Evolutionary conservation across 2,797 vertebrate species (phyloP), one percentile per base, ranked within the genome.

Genomic region (Triplophysa bombifrons): DNA sequence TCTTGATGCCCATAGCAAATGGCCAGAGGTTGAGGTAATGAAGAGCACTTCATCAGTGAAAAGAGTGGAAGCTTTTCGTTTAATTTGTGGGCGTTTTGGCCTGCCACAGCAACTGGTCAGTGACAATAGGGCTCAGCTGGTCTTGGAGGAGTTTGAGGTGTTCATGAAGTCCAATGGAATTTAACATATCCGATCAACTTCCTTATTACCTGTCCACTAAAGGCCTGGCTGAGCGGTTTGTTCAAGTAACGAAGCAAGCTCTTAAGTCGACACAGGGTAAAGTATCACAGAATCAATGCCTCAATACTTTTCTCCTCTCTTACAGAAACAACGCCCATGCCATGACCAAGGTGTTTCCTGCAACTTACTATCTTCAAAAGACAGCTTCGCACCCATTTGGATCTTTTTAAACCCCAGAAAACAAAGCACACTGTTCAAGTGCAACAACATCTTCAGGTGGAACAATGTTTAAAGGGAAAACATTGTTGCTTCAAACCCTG

Each of bases 51-150:
- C 65, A 3, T 46, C 30, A 9, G 22, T n/a, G 44, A 82, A 58
- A 74, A 53, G 58, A 5, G 63, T 82, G 2, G 50, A 82, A 56
- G 69, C 66, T 14, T 22, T 84, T 34, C 0, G 14, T 30, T 75
- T 14, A 38, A 60, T 82, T 55, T 77, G 80, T 48, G 25, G 64
- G n/a, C 1, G 5, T 51, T 75, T 79, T 65, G 76, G 50, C 4
- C 22, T 81, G 1, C 72, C 19, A 70, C 30, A 64, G 17, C 64
- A 74, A 16, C 67, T 80, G 48, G 70, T 83, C 2, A 78, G 81
- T 64, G 78, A 79, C 48, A 83, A 79, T 50, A 13, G 69, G 19
- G 30, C 51, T 41, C 51, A 72, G 51, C 12, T 72, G 51, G 69
- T 72, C n/a, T 53, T 2, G 3, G 27, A 20, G 9, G 46, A 68